Conservation (phyloP, 2,797 vertebrate genomes). For the Gorsachius magnificus region DNA sequence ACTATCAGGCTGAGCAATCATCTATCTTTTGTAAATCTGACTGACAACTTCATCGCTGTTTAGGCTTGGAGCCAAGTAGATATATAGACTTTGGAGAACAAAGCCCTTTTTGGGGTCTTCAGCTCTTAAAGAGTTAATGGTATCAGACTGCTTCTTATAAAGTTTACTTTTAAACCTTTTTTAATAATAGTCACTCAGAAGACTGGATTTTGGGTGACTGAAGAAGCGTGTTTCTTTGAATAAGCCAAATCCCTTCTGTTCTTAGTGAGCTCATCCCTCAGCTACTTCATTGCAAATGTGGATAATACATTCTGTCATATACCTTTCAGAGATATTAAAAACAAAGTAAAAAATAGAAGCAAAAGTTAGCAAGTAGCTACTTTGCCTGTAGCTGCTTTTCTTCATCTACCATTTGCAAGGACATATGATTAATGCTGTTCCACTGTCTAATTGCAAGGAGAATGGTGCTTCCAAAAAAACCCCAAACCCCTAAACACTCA, state of each 20-base stretch:
- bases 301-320: not conserved
- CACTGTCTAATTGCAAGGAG: not conserved
- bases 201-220: not conserved
- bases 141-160: not conserved
- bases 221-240: not conserved
- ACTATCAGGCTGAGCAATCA: not conserved
- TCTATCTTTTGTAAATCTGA: not conserved
- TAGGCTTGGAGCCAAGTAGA: not conserved
- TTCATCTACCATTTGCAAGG: not conserved
- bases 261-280: not conserved
- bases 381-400: not conserved
- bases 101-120: not conserved
- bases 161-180: not conserved
- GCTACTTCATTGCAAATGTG: not conserved
- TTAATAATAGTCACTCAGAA: not conserved
- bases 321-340: constrained; percentile 29
- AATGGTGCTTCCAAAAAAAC: not conserved
- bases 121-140: not conserved
- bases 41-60: not conserved
- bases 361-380: not conserved
- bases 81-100: not conserved
- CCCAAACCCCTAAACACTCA: not conserved
- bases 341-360: not conserved
- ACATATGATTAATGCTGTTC: not conserved
- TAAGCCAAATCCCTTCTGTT: not conserved